These are phyloP conservation scores for Thripadectes ignobilis DNA, from an alignment of 2,797 vertebrate genomes.

Conservation along the genomic window DNA sequence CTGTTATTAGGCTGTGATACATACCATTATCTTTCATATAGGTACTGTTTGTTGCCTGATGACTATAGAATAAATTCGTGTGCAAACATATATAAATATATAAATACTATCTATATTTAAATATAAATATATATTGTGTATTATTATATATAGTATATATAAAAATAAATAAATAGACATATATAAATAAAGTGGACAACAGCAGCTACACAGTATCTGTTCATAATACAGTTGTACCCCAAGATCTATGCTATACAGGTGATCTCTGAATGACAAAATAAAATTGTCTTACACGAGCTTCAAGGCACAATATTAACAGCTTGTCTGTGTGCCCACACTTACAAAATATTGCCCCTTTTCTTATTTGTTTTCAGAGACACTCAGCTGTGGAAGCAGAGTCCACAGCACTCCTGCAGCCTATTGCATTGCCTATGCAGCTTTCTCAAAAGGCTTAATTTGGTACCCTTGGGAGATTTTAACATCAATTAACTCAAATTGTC, in stretches of 20 bases:
- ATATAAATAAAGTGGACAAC: neutral
- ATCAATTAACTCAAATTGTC: conserved; percentile 1
- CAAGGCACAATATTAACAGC: neutral
- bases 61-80: neutral
- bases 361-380: neutral
- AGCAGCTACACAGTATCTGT: neutral
- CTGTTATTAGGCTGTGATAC: neutral
- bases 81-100: neutral
- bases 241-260: neutral
- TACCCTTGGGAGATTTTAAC: neutral
- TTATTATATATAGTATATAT: no score
- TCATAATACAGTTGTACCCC: neutral
- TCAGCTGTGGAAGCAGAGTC: neutral
- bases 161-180: no score
- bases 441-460: neutral
- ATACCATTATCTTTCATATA: neutral
- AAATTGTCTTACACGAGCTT: neutral
- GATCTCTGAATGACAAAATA: neutral
- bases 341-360: neutral
- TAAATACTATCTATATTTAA: no score
- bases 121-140: no score
- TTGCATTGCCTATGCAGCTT: neutral
- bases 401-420: neutral
- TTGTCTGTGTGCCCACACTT: neutral
- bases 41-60: neutral